phyloP scores from a whole-genome alignment of 2,888 invertebrate species.

The Heliconius hortense region DNA sequence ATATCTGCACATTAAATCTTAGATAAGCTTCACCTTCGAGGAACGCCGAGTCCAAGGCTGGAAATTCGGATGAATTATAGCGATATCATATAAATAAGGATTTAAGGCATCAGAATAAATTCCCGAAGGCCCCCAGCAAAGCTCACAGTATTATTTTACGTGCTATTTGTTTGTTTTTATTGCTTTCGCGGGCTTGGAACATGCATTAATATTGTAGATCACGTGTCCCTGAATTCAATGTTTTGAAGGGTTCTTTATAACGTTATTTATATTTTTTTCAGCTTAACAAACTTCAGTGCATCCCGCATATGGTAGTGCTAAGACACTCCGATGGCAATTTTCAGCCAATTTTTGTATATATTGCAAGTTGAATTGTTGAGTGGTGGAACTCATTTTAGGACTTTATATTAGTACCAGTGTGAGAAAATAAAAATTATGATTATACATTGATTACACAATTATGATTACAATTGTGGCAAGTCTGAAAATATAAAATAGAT shows the following conservation, averaged over 20 bases:
- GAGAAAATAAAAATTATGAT: too few species aligned
- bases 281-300: neutral
- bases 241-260: slow-evolving; percentile 32
- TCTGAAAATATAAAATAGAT: too few species aligned
- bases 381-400: too few species aligned
- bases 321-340: too few species aligned
- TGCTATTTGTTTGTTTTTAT: slow-evolving; percentile 76
- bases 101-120: slow-evolving; percentile 72
- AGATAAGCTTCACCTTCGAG: slow-evolving; percentile 26
- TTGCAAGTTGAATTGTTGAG: too few species aligned
- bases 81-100: slow-evolving; percentile 78
- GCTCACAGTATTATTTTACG: slow-evolving; percentile 68
- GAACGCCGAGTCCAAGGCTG: slow-evolving; percentile 42
- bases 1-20: slow-evolving; percentile 23
- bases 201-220: slow-evolving; percentile 53
- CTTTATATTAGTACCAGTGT: too few species aligned
- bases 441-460: too few species aligned
- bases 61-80: slow-evolving; percentile 62
- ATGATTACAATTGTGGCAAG: too few species aligned
- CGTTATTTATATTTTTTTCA: neutral
- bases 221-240: slow-evolving; percentile 46
- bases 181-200: slow-evolving; percentile 50
- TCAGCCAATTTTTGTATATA: too few species aligned
- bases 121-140: slow-evolving; percentile 52
- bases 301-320: too few species aligned